Evolutionary conservation across 2,113 vertebrate species (phyloP).

Genomic region (Burhinus bistriatus): DNA sequence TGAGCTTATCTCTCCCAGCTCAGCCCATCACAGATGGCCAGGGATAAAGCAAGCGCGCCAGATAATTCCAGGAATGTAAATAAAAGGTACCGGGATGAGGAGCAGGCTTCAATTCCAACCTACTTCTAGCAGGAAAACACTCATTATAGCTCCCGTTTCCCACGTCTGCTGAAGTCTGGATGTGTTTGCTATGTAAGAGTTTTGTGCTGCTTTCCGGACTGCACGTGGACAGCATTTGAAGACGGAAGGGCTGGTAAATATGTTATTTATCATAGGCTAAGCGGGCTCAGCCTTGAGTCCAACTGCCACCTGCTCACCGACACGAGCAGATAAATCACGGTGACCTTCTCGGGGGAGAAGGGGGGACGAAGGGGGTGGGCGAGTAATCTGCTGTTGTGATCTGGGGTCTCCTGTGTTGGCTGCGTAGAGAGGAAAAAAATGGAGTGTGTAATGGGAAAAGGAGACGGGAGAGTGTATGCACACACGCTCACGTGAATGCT

Average conservation of each 20-base stretch:
- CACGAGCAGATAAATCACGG: not conserved
- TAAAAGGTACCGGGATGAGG: slow-evolving; percentile 16
- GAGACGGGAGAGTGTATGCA: not conserved
- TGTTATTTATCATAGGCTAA: slow-evolving; percentile 19
- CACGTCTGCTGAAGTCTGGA: not conserved
- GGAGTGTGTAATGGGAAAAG: not conserved
- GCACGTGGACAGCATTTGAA: not conserved
- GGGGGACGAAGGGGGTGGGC: not conserved
- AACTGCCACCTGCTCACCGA: slow-evolving; percentile 11
- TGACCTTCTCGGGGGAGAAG: not conserved
- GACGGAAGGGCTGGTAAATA: slow-evolving; percentile 30
- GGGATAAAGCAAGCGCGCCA: slow-evolving; percentile 57
- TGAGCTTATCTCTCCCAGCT: slow-evolving; percentile 62
- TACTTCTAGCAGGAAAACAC: slow-evolving; percentile 33
- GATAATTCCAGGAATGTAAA: slow-evolving; percentile 57
- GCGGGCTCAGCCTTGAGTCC: slow-evolving; percentile 20
- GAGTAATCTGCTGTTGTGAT: not conserved
- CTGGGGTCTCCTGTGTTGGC: not conserved
- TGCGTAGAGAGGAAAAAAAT: not conserved
- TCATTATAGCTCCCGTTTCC: not conserved
- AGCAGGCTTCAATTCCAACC: slow-evolving; percentile 40
- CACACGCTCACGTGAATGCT: rapidly evolving
- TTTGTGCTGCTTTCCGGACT: not conserved
- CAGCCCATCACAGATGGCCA: slow-evolving; percentile 68
- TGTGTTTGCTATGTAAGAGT: slow-evolving; percentile 8